Evolutionary conservation across 2,113 vertebrate species (phyloP).

Genomic region (Xerus inauris): DNA sequence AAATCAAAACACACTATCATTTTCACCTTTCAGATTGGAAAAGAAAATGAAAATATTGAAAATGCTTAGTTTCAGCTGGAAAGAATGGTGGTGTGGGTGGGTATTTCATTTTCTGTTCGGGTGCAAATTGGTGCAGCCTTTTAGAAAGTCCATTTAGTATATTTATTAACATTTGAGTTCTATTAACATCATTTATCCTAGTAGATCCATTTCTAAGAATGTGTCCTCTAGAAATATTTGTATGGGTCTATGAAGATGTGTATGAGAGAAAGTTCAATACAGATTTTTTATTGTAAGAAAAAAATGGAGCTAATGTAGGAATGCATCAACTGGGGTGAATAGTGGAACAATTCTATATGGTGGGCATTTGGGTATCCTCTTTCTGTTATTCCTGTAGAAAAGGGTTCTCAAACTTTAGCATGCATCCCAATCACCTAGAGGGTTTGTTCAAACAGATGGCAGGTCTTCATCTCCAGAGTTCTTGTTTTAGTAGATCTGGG

Average conservation of each 20-base stretch:
- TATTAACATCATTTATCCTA: background rate
- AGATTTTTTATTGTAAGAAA: background rate
- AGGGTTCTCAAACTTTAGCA: background rate
- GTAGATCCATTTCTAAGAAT: background rate
- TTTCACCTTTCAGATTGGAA: conserved; percentile 20
- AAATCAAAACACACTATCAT: conserved; percentile 31
- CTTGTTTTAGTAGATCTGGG: background rate
- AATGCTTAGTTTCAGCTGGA: background rate
- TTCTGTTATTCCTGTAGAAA: background rate
- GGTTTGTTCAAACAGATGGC: background rate
- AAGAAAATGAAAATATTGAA: conserved; percentile 34
- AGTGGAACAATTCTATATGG: background rate
- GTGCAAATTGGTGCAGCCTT: background rate
- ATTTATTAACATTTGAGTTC: background rate
- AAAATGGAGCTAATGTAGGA: background rate
- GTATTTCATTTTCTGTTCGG: background rate
- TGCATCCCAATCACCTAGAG: background rate
- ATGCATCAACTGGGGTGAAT: background rate
- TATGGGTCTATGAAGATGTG: background rate
- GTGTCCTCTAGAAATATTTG: background rate
- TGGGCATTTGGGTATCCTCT: background rate
- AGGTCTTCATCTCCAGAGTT: background rate
- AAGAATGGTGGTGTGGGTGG: background rate
- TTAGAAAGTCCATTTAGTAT: background rate
- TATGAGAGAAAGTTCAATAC: background rate